Conservation (phyloP, 2,113 vertebrate genomes). For the Pagrus major region DNA sequence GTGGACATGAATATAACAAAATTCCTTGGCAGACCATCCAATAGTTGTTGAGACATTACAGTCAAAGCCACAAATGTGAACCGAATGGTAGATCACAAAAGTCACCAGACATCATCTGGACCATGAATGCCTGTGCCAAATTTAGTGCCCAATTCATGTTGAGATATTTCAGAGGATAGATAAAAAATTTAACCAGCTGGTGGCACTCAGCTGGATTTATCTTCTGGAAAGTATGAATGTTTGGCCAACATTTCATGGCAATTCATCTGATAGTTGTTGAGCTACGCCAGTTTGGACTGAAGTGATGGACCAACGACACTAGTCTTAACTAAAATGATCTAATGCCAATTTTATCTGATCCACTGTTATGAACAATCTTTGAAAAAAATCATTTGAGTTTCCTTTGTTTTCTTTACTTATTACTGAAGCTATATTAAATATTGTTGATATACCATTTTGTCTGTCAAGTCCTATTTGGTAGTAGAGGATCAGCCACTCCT, state of each 20-base stretch:
- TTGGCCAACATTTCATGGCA: not conserved
- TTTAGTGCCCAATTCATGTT: not conserved
- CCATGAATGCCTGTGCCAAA: not conserved
- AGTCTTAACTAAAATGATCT: not conserved
- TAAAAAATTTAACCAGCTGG: not conserved
- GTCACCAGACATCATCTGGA: not conserved
- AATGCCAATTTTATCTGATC: not conserved
- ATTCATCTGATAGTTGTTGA: not conserved
- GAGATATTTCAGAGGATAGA: not conserved
- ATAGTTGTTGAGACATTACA: not conserved
- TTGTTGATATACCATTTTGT: slow-evolving; percentile 48
- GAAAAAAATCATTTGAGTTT: not conserved
- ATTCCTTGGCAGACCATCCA: no score
- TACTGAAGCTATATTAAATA: not conserved
- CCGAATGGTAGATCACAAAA: not conserved
- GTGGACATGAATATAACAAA: not conserved
- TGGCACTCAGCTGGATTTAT: not conserved
- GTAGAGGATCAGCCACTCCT: slow-evolving; percentile 55
- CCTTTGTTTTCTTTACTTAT: not conserved
- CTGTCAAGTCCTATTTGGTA: slow-evolving; percentile 72
- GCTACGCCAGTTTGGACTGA: not conserved
- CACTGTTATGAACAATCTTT: not conserved
- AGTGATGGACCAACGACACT: not conserved
- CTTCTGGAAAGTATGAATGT: not conserved
- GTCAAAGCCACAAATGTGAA: not conserved